Evolutionary conservation across 2,113 vertebrate species (phyloP).

Genomic region (Alethe castanea): DNA sequence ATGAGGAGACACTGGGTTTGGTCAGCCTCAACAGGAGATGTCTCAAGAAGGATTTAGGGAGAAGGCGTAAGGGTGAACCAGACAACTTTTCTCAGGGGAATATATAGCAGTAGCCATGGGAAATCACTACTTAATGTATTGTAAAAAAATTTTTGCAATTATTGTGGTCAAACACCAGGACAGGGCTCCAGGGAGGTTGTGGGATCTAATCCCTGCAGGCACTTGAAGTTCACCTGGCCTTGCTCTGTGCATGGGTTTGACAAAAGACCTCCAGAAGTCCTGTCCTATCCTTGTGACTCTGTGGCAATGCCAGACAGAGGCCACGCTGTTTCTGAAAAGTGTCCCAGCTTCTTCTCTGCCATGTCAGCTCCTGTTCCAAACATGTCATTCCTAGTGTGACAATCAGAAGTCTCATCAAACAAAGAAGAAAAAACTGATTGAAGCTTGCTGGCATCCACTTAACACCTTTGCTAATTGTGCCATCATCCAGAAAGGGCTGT

Average conservation of each 20-base stretch:
- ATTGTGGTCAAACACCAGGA: not conserved
- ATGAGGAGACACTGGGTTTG: not conserved
- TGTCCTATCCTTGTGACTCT: not conserved
- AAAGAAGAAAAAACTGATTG: not conserved
- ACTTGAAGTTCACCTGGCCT: not conserved
- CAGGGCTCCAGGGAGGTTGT: not conserved
- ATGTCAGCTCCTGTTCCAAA: not conserved
- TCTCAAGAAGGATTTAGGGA: not conserved
- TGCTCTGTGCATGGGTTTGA: not conserved
- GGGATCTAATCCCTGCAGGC: not conserved
- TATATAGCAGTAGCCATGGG: not conserved
- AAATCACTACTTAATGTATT: not conserved
- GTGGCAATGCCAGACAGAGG: not conserved
- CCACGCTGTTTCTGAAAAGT: not conserved
- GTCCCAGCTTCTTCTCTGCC: not conserved
- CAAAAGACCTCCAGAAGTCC: not conserved
- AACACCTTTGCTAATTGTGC: not conserved
- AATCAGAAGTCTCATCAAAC: not conserved
- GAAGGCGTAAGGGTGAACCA: not conserved
- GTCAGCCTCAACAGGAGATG: not conserved
- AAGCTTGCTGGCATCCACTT: not conserved
- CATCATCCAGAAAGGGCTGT: not conserved
- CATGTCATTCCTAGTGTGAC: not conserved
- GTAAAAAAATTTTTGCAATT: not conserved
- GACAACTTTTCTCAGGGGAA: not conserved